These are phyloP conservation scores for Ecliptopera silaceata DNA, from an alignment of 2,888 invertebrate species.

Conservation along the genomic window DNA sequence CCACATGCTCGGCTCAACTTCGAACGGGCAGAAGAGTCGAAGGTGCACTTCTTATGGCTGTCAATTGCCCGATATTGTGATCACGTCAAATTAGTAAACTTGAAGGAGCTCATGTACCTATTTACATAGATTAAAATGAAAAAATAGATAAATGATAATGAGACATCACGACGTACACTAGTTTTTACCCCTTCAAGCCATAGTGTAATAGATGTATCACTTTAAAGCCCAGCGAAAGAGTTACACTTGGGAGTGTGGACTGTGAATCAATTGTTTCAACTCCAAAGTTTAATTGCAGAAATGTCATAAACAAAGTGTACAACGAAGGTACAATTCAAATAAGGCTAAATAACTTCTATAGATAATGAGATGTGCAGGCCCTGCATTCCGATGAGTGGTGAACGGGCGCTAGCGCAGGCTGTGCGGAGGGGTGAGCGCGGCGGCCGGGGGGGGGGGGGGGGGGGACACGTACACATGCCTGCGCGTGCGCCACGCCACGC, in stretches of 20 bases:
- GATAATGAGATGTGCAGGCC: constrained; percentile 68
- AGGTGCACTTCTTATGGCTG: constrained; percentile 63
- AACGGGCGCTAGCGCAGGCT: constrained; percentile 46
- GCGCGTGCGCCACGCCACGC: constrained; percentile 65
- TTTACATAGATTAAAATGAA: no score
- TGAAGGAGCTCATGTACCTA: no score
- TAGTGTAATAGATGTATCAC: not conserved
- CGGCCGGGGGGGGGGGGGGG: constrained; percentile 32
- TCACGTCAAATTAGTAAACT: constrained; percentile 54
- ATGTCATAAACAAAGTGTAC: constrained; percentile 23
- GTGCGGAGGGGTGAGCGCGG: constrained; percentile 35
- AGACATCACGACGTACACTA: not conserved
- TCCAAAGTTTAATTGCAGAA: constrained; percentile 23
- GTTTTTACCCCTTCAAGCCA: no score
- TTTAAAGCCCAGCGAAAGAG: not conserved
- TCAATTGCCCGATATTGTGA: constrained; percentile 60
- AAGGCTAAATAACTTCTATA: constrained; percentile 59
- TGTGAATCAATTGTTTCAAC: not conserved
- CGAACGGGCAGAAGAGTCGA: constrained; percentile 53
- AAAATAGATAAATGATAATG: no score
- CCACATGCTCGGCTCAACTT: constrained; percentile 40
- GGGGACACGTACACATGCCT: constrained; percentile 64
- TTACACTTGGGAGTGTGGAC: not conserved
- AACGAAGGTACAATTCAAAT: constrained; percentile 48
- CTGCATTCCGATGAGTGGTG: constrained; percentile 76